phyloP scores from a whole-genome alignment of 2,797 vertebrate genomes.

The Phataginus tetradactyla region DNA sequence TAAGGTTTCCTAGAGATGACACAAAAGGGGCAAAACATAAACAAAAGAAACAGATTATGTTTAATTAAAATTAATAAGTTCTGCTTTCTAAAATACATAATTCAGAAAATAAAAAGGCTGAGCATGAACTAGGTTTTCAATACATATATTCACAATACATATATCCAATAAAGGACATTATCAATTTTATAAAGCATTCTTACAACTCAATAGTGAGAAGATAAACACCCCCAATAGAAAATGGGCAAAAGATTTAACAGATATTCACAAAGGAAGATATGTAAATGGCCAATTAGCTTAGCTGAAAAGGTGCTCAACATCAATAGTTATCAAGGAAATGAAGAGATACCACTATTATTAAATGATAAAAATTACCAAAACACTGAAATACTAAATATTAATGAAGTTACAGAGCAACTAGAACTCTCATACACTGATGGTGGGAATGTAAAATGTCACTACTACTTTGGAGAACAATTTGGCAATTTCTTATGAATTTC shows the following conservation, averaged over 20 bases:
- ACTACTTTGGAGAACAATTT: constrained; percentile 7
- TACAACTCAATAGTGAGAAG: constrained; percentile 30
- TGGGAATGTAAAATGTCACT: neutral
- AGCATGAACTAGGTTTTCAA: neutral
- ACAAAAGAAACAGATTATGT: neutral
- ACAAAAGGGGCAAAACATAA: neutral
- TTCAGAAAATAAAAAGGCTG: constrained; percentile 12
- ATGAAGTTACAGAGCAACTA: neutral
- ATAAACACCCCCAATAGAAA: neutral
- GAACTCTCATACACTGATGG: neutral
- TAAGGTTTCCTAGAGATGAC: neutral
- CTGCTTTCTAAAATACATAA: neutral
- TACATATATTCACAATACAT: neutral
- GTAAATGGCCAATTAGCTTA: neutral
- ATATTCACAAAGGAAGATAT: neutral
- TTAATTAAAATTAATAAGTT: neutral
- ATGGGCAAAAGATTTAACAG: neutral
- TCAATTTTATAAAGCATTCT: constrained; percentile 4
- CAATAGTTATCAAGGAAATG: neutral
- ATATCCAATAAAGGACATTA: neutral
- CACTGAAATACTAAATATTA: neutral
- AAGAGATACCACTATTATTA: neutral
- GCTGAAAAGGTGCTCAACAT: neutral
- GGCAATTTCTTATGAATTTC: neutral
- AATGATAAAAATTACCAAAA: neutral